These are phyloP conservation scores for Aspiorhynchus laticeps DNA, from an alignment of 2,113 vertebrate genomes.

Conservation along the genomic window DNA sequence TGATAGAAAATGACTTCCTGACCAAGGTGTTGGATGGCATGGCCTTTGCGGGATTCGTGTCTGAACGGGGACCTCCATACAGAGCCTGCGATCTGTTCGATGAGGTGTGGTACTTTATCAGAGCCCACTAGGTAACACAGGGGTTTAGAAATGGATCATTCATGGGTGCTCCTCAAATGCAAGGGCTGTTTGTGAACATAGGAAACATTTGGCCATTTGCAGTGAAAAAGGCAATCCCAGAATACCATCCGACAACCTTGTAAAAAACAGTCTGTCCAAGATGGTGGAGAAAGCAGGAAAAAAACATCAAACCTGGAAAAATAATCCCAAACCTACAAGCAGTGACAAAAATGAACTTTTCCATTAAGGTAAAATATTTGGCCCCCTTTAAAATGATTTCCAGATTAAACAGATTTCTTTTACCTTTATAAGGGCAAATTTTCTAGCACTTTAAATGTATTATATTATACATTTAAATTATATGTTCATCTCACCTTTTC, in stretches of 20 bases:
- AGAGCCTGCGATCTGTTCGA: conserved; percentile 97
- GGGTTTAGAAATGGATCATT: neutral
- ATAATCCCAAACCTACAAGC: neutral
- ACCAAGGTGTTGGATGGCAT: conserved; percentile 97
- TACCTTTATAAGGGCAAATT: no score
- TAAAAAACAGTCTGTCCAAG: neutral
- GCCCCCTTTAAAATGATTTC: neutral
- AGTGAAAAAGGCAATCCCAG: neutral
- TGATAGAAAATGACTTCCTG: conserved; percentile 96
- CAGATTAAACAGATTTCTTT: neutral
- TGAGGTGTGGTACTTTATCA: conserved; percentile 79
- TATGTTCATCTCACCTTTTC: neutral
- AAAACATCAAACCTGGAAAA: neutral
- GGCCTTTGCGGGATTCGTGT: conserved; percentile 98
- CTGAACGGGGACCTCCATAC: conserved; percentile 95
- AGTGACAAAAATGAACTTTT: neutral
- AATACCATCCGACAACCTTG: neutral
- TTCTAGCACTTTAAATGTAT: neutral
- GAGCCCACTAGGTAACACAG: neutral
- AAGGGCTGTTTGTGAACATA: neutral
- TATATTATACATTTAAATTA: neutral
- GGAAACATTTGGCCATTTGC: neutral
- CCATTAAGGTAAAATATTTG: neutral
- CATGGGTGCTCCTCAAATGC: neutral
- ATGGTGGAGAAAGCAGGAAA: neutral